These are phyloP conservation scores for Ophioninae sp. DNA, from an alignment of 2,888 invertebrate species.

Conservation along the genomic window DNA sequence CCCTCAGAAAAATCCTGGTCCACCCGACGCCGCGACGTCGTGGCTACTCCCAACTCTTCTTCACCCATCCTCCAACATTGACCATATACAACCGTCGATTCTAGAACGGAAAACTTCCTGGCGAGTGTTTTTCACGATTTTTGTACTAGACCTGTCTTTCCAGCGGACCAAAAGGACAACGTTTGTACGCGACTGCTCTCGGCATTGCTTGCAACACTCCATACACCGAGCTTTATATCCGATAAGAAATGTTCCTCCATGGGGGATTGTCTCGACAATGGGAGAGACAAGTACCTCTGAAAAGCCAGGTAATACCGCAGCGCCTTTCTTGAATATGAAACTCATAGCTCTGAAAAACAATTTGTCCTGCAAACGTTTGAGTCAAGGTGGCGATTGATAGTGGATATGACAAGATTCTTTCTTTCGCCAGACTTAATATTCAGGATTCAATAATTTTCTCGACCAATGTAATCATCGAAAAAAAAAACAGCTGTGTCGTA, in stretches of 20 bases:
- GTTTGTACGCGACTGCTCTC: slow-evolving; percentile 15
- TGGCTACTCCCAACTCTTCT: slow-evolving; percentile 33
- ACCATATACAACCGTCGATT: slow-evolving; percentile 22
- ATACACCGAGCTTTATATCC: slow-evolving; percentile 39
- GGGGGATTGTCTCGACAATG: slow-evolving; percentile 4
- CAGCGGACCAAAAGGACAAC: slow-evolving; percentile 11
- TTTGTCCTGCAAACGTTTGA: background rate
- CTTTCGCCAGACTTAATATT: background rate
- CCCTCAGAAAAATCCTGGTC: slow-evolving; percentile 35
- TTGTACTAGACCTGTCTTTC: background rate
- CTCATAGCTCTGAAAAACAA: background rate
- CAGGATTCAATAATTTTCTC: background rate
- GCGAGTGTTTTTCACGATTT: slow-evolving; percentile 43
- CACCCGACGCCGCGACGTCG: slow-evolving; percentile 47
- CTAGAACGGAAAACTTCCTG: slow-evolving; percentile 15
- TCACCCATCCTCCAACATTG: background rate
- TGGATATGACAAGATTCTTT: background rate
- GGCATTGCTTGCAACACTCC: slow-evolving; percentile 26
- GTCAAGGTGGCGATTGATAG: background rate
- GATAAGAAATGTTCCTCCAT: slow-evolving; percentile 47
- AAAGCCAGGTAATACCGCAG: background rate
- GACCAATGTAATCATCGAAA: background rate
- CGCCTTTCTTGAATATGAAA: background rate
- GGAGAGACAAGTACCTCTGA: background rate
- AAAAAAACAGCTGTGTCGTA: background rate